Base-by-base conservation (phyloP, 2,113 vertebrate species). In the Colaptes auratus region DNA sequence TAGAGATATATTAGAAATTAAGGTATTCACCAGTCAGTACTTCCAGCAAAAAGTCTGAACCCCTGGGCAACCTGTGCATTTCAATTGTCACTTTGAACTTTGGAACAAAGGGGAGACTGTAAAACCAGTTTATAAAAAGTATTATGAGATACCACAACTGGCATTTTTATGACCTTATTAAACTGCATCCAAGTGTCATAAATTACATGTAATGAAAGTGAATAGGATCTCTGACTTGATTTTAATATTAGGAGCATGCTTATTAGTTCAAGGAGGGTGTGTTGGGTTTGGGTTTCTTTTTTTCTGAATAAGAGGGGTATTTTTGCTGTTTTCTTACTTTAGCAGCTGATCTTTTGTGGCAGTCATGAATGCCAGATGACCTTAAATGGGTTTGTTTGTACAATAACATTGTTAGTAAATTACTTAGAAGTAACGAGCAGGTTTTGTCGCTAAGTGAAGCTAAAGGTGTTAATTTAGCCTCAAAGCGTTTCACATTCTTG, bases 131-230 rank as follows among this genome's bases (percentile, higher is more conserved):
- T 98, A 98, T 98, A 98, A 98, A 98, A 98, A 98, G 96, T 97
- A 98, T 98, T 98, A 98, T 98, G 97, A 98, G 98, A 98, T 98
- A 98, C 98, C 98, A 98, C 98, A 98, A 98, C 96, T 98, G 98
- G 97, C 97, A 98, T 98, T 98, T 98, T 98, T 98, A 98, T 60
- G 95, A 95, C 97, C 98, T 98, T 98, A 98, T 98, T 98, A 98
- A 98, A 98, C 97, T 97, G 96, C 97, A 98, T 98, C 97, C 97
- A 98, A 98, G 96, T 98, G 97, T 96, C 98, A 98, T 98, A 98
- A 98, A 98, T 98, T 98, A 97, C 96, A 97, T 14, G 77, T 98
- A 98, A 98, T 98, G 98, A 98, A 98, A 98, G 97, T 96, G 96
- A 98, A 98, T 98, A 97, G 93, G 95, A 98, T 98, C 87, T 88